Base-by-base conservation (phyloP, 2,113 vertebrate genomes). In the Ariopsis seemanni region DNA sequence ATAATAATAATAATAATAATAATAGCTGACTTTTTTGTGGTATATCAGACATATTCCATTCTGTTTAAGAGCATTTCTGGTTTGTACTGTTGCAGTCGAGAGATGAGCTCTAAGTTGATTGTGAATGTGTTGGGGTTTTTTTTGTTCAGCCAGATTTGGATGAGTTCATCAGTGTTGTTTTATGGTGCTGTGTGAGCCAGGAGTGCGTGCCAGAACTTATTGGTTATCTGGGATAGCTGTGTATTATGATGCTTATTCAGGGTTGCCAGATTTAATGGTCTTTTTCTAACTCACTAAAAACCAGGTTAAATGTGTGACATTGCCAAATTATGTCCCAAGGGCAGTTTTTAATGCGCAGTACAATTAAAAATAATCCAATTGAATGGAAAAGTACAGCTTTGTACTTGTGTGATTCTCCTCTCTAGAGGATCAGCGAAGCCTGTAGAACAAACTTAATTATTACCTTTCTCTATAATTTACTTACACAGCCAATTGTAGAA, bases 221-320 rank as follows among this genome's bases (percentile, higher is more conserved):
- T 55, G 17, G 52, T 55, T 55, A 71, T n/a, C 15, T 42, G 15
- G 34, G 20, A 74, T 25, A 25, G 65, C 69, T 85, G 17, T 58
- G 18, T 18, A 60, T 50, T 85, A 34, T 58, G 18, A 58, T 34
- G 67, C 30, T 84, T 60, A 25, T 34, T 58, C 84, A 75, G 69
- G 27, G 55, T 62, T 85, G 84, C 84, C 84, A 85, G 48, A 50
- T 85, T 85, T 55, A 60, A 85, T 60, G 30, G 84, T 42, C n/a
- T 55, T 4, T 14, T 75, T 75, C 17, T 57, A 75, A 48, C 22
- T 85, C 30, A 15, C 27, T 58, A 75, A 12, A 84, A 84, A 84
- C 6, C 52, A 42, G 20, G 34, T 22, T 55, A 62, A 50, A 85
- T 5, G 2, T 72, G 83, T 72, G 25, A 25, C 83, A 62, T 48